Conservation (phyloP, 1,140 invertebrate genomes). For the Pseudoatta argentina region DNA sequence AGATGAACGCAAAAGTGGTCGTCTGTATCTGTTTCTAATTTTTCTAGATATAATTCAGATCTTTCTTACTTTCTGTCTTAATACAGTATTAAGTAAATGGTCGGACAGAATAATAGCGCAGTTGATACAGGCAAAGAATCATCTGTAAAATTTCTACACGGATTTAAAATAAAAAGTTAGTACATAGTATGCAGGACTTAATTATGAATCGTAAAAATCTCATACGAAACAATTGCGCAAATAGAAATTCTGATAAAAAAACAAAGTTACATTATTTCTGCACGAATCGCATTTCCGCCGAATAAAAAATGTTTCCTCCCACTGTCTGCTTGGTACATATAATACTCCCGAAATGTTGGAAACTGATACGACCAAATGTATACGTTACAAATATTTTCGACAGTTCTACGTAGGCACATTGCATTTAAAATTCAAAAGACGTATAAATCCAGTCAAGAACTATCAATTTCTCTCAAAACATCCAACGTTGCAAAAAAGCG, state of each 20-base stretch:
- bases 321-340: not conserved
- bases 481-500: slow-evolving; percentile 14
- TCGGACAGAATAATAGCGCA: not conserved
- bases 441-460: slow-evolving; percentile 9
- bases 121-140: not conserved
- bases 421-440: slow-evolving; percentile 5
- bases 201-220: slow-evolving; percentile 3
- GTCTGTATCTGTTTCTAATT: not conserved
- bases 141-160: not conserved
- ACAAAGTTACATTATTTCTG: not conserved
- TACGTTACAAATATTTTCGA: not conserved
- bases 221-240: not conserved
- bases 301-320: not conserved
- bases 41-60: not conserved
- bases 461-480: slow-evolving; percentile 15
- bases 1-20: not conserved
- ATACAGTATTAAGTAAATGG: not conserved
- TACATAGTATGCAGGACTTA: not conserved
- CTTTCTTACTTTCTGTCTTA: too few relatives aligned
- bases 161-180: not conserved
- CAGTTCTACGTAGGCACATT: not conserved
- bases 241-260: slow-evolving; percentile 24
- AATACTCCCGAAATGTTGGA: not conserved
- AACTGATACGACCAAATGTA: not conserved
- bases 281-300: not conserved